A percentile compares a stretch with the other conserved stretches of the same genome.
These are phyloP conservation scores for Drosophila falleni DNA, from an alignment of 2,888 invertebrate species.

Conservation along the genomic window DNA sequence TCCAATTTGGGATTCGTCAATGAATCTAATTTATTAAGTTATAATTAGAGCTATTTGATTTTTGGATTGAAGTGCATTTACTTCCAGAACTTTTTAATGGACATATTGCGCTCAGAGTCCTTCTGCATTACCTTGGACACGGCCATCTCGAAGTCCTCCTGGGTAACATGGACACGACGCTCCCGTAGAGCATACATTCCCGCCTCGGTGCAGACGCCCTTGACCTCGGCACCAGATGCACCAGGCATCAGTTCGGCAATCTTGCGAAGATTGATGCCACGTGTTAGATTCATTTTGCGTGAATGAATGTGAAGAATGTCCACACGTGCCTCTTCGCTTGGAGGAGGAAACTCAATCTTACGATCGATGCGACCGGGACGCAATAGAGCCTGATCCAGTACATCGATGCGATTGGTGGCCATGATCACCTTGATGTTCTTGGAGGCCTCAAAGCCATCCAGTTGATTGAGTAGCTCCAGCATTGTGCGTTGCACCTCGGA, in stretches of 20 bases:
- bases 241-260: conserved; percentile 99
- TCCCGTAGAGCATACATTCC: conserved; percentile 99
- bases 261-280: conserved; percentile 98
- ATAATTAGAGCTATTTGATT: background rate
- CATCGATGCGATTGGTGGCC: conserved; percentile 99
- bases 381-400: conserved; percentile 97
- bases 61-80: conserved; percentile 85
- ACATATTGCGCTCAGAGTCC: conserved; percentile 99
- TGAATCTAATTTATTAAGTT: background rate
- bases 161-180: conserved; percentile 98
- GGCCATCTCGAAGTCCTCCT: conserved; percentile 99
- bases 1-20: conserved; percentile 2
- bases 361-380: conserved; percentile 99
- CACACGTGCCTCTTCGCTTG: conserved; percentile 98
- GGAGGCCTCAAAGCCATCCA: conserved; percentile 99
- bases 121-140: conserved; percentile 99
- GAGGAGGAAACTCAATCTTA: conserved; percentile 99
- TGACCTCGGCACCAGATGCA: conserved; percentile 96
- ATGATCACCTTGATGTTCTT: conserved; percentile 99
- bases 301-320: conserved; percentile 99
- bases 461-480: conserved; percentile 98
- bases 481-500: conserved; percentile 99
- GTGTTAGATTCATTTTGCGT: conserved; percentile 99
- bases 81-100: conserved; percentile 99
- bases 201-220: conserved; percentile 99